Evolutionary conservation across 2,888 invertebrate species (phyloP), one percentile per base, ranked within the genome.

Genomic region (Thysanoteuthis rhombus): DNA sequence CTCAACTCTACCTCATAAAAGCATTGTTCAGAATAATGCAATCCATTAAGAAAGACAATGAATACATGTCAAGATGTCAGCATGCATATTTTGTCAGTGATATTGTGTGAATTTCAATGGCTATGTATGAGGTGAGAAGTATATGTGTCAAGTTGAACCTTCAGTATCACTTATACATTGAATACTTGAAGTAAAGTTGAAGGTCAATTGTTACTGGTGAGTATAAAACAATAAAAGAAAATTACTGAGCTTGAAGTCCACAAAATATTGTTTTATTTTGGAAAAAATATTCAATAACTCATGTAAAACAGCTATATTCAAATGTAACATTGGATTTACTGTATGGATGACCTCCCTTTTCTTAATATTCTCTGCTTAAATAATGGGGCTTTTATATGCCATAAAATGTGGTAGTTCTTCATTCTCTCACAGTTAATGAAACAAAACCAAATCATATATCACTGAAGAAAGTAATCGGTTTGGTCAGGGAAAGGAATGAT

Each of bases 1-100:
- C 6, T n/a, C n/a, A 36, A n/a, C 12, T n/a, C n/a, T 75, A 12
- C 75, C n/a, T 36, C 75, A 75, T 75, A 75, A 75, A 75, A 75
- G 75, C 75, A n/a, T 75, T 75, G n/a, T 75, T 75, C 75, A 75
- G 75, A n/a, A 75, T 75, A 75, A 75, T 75, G 75, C n/a, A 75
- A 36, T 75, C 75, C 75, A 75, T 75, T 75, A 75, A 75, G 75
- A 75, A 75, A 36, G 75, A 36, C 75, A n/a, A n/a, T 25, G 5
- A 75, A 75, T 75, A 75, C 75, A 75, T n/a, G 36, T 75, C 75
- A 75, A n/a, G n/a, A 75, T n/a, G 75, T 75, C n/a, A 4, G 75
- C 19, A 4, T 10, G 75, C 75, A 75, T 36, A 75, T n/a, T 75
- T 36, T 36, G 25, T 58, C 58, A 0, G n/a, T 75, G 19, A n/a